Evolutionary conservation across 2,113 vertebrate genomes (phyloP), one percentile per base, ranked within the genome.

Genomic region (Bufo bufo): DNA sequence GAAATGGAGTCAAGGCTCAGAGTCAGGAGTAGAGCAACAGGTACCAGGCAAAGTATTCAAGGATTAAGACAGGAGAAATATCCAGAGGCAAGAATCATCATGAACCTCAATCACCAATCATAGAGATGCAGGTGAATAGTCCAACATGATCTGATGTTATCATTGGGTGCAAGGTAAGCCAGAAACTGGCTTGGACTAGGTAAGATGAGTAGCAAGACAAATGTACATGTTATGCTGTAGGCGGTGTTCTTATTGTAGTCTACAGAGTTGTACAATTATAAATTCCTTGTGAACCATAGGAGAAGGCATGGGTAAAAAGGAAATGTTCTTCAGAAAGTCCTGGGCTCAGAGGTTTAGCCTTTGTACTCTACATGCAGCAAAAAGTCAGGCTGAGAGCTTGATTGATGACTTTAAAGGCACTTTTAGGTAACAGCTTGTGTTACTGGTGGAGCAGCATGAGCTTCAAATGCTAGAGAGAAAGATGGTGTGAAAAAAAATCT

Each of bases 391-490:
- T 3, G 19, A 66, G 72, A 89, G 5, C 65, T 50, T 59, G 1
- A 56, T 59, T 23, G 77, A 58, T 89, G 47, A 84, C 66, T 82
- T 43, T 83, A 74, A 45, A 86, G 50, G 82, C 58, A 69, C 56
- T 75, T 75, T 50, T 54, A 72, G 52, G 77, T 69, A 77, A 72
- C 85, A 86, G 72, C 79, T 87, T 83, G 89, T 83, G 61, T 50
- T 84, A 77, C 56, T 86, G 79, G 79, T 66, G 72, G n/a, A 56
- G 74, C 84, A 89, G 71, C 49, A 58, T 69, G 79, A 63, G 61
- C 8, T 69, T 65, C 17, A 75, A 54, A 86, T 77, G 19, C 20
- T 59, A 1, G 6, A 61, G 19, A 61, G 71, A 85, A 85, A 63
- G 59, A 82, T 88, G 58, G 80, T 63, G 56, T 77, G 49, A 88